A percentile compares a stretch with the other conserved stretches of the same genome.
These are phyloP conservation scores for Brienomyrus brachyistius DNA, from an alignment of 2,113 vertebrate genomes.

Conservation along the genomic window DNA sequence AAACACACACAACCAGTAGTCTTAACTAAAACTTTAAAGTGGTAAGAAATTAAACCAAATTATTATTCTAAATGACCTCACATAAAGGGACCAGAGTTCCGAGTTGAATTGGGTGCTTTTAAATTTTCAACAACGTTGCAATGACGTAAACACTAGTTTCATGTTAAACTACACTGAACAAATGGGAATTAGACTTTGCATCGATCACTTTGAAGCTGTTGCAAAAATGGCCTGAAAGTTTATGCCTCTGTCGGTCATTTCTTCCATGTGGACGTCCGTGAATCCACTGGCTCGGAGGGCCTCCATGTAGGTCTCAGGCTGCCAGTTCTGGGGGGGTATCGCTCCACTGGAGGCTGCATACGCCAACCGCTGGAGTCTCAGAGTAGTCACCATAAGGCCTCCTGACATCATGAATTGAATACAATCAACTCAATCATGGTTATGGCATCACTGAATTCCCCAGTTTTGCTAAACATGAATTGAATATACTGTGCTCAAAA, in stretches of 20 bases:
- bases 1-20: too few species aligned
- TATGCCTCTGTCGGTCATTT: conserved; percentile 27
- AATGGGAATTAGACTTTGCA: background rate
- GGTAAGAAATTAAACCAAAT: too few species aligned
- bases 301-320: conserved; percentile 52
- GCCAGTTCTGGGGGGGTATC: conserved; percentile 47
- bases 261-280: conserved; percentile 50
- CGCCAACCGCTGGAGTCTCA: conserved; percentile 31
- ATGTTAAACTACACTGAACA: background rate
- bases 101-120: too few species aligned
- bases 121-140: too few species aligned
- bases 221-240: conserved; percentile 56
- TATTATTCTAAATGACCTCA: too few species aligned
- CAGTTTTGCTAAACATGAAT: background rate
- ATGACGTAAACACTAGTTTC: background rate
- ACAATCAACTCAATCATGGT: background rate
- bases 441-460: background rate
- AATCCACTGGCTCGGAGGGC: conserved; percentile 54
- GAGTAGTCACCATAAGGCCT: conserved; percentile 51
- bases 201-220: conserved; percentile 43
- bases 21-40: too few species aligned
- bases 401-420: conserved; percentile 33
- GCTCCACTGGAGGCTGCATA: conserved; percentile 24
- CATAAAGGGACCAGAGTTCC: too few species aligned
- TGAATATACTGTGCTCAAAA: background rate